A percentile compares a stretch with the other conserved stretches of the same genome.
Evolutionary conservation across 2,797 vertebrate species (phyloP).

Genomic region (Pteropus rufus): DNA sequence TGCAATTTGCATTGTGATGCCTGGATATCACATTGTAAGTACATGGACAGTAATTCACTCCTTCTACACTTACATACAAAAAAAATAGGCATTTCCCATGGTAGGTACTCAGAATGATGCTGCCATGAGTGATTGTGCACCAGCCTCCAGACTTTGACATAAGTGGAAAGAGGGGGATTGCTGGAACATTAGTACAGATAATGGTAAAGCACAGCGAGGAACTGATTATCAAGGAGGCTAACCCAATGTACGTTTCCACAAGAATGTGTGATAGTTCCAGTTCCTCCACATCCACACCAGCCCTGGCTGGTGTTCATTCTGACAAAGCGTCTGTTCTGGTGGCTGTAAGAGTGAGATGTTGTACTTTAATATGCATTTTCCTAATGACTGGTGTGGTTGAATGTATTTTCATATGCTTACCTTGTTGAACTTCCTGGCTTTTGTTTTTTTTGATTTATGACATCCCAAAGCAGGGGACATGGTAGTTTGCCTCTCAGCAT

Average conservation of each 20-base stretch:
- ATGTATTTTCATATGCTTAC: background rate
- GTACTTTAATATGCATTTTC: background rate
- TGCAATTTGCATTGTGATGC: background rate
- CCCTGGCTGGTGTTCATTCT: background rate
- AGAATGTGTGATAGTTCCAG: too few species aligned
- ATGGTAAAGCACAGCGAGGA: background rate
- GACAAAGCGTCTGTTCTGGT: background rate
- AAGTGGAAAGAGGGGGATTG: background rate
- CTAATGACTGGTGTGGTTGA: background rate
- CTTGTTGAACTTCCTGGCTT: background rate
- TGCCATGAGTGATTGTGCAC: background rate
- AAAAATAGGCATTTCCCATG: background rate
- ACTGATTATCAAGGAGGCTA: background rate
- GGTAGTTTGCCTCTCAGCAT: background rate
- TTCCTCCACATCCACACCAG: background rate
- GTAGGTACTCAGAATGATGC: background rate
- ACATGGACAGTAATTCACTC: background rate
- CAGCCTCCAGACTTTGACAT: background rate
- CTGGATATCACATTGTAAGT: background rate
- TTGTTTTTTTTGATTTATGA: background rate
- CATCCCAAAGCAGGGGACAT: background rate
- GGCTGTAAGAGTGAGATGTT: background rate
- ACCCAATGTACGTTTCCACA: background rate
- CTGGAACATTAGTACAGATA: background rate
- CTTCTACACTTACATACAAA: background rate